These are phyloP conservation scores for Zapus hudsonius DNA, from an alignment of 2,113 vertebrate species.

Conservation along the genomic window DNA sequence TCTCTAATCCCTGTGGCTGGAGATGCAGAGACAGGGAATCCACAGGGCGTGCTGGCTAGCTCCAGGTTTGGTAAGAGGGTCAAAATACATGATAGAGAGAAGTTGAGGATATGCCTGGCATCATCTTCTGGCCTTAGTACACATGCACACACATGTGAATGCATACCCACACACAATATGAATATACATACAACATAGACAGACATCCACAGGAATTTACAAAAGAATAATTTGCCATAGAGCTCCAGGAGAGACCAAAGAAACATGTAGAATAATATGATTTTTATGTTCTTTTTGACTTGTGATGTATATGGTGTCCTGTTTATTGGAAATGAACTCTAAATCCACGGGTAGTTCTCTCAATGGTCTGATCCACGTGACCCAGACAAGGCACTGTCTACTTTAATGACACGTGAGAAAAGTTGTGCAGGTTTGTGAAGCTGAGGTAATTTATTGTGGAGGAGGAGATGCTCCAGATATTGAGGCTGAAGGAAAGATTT, in stretches of 20 bases:
- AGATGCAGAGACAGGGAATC: no score
- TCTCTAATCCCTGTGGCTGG: no score
- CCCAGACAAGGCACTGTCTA: background rate
- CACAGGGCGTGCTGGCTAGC: no score
- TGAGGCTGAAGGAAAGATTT: slow-evolving; percentile 51
- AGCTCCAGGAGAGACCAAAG: background rate
- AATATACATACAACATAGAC: no score
- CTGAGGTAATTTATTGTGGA: slow-evolving; percentile 40
- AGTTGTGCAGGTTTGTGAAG: slow-evolving; percentile 34
- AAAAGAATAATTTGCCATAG: background rate
- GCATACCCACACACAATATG: no score
- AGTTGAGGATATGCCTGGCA: no score
- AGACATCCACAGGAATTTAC: no score
- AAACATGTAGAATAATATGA: background rate
- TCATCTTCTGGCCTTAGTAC: no score
- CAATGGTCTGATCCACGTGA: background rate
- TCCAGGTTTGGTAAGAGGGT: no score
- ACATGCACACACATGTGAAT: no score
- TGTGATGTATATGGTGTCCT: background rate
- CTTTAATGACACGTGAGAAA: slow-evolving; percentile 8
- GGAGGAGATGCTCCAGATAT: slow-evolving; percentile 32
- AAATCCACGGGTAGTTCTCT: background rate
- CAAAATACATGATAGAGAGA: no score
- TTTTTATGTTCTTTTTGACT: slow-evolving; percentile 24
- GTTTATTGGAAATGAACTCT: background rate